phyloP scores from a whole-genome alignment of 2,113 vertebrate species.

The Melanerpes formicivorus region DNA sequence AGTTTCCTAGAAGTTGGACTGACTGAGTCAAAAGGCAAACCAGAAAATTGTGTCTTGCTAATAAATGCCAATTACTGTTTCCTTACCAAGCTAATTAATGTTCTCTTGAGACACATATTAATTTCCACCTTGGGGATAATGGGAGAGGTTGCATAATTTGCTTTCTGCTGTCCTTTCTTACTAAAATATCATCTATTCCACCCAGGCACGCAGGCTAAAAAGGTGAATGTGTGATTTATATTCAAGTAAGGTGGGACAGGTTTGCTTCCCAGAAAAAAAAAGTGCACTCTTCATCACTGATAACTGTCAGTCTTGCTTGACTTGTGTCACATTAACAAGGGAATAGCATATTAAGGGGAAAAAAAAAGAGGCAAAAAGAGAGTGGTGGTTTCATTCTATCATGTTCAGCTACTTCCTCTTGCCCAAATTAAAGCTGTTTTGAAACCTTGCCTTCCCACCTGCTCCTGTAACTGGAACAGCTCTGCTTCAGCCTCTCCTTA shows the following conservation, averaged over 20 bases:
- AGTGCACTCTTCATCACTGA: neutral
- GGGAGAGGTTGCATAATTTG: neutral
- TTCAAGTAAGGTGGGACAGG: neutral
- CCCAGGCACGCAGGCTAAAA: neutral
- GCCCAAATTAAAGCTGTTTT: slow-evolving; percentile 38
- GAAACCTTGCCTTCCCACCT: slow-evolving; percentile 56
- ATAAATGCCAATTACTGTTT: neutral
- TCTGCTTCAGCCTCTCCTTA: slow-evolving; percentile 44
- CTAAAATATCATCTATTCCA: neutral
- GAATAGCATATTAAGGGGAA: neutral
- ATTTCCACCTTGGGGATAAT: neutral
- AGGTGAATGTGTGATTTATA: neutral
- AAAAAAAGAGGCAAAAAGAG: neutral
- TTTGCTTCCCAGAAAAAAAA: neutral
- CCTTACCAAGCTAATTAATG: neutral
- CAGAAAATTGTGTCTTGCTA: neutral
- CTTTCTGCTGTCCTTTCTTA: neutral
- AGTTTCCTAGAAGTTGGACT: neutral
- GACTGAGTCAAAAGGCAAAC: neutral
- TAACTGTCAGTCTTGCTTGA: neutral
- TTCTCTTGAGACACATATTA: neutral
- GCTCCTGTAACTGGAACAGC: slow-evolving; percentile 52
- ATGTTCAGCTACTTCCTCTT: slow-evolving; percentile 45
- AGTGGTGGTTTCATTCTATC: neutral
- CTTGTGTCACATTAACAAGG: neutral